phyloP scores from a whole-genome alignment of 2,113 vertebrate genomes.

The Columba janthina region DNA sequence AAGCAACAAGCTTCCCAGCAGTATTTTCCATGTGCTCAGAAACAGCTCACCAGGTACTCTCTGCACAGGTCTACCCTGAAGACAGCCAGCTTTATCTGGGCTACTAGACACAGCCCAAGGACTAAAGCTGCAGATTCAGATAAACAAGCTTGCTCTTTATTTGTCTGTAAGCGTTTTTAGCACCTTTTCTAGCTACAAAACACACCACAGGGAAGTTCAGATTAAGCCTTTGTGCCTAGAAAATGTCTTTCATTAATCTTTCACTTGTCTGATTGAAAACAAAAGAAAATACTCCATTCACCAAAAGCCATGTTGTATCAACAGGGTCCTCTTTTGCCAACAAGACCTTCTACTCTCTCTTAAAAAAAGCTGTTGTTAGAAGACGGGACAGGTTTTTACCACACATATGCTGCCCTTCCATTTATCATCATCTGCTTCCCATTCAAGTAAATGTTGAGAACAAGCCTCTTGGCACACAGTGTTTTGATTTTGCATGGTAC shows the following conservation, averaged over 20 bases:
- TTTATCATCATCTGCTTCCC: not conserved
- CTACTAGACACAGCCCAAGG: not conserved
- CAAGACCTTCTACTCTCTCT: not conserved
- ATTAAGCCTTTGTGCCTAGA: not conserved
- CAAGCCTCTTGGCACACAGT: not conserved
- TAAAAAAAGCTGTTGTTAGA: not conserved
- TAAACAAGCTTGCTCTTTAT: not conserved
- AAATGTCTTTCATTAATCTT: not conserved
- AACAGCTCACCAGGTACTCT: not conserved
- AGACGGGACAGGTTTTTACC: not conserved
- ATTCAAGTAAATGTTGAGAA: not conserved
- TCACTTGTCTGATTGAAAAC: not conserved
- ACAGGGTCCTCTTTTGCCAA: not conserved
- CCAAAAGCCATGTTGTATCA: not conserved
- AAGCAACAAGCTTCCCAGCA: not conserved
- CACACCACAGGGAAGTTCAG: not conserved
- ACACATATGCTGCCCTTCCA: not conserved
- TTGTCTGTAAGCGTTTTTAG: not conserved
- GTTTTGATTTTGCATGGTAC: not conserved
- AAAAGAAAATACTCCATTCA: not conserved
- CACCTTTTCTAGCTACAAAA: not conserved
- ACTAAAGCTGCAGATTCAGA: not conserved
- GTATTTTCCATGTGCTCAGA: not conserved
- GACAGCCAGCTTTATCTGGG: not conserved
- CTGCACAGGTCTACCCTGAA: not conserved